Conservation (phyloP, 2,888 invertebrate genomes). For the Chrysodeixis includens region DNA sequence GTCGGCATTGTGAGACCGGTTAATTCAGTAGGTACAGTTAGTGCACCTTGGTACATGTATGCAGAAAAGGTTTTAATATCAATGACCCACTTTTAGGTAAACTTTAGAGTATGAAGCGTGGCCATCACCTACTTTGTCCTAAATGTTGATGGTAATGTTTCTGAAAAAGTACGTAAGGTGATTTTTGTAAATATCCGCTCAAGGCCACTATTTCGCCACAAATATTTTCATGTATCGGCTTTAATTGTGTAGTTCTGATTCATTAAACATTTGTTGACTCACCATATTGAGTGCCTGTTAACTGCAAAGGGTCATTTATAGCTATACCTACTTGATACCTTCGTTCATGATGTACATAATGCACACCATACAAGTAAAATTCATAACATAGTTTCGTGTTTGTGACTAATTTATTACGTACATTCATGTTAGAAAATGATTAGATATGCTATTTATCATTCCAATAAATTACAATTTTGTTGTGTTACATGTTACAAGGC, state of each 20-base stretch:
- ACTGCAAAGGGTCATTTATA: not conserved
- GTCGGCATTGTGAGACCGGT: too few relatives aligned
- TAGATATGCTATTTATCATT: not conserved
- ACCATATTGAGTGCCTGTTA: slow-evolving; percentile 7
- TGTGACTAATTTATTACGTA: slow-evolving; percentile 2
- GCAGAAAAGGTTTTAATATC: too few relatives aligned
- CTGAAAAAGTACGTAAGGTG: too few relatives aligned
- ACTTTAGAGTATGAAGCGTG: too few relatives aligned
- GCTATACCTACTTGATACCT: not conserved
- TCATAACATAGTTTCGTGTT: slow-evolving; percentile 1
- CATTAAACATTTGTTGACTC: slow-evolving; percentile 25
- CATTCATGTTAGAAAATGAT: slow-evolving; percentile 18
- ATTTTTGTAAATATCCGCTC: too few relatives aligned
- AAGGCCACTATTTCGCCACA: too few relatives aligned
- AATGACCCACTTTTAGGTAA: too few relatives aligned
- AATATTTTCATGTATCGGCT: not conserved
- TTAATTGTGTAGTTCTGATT: not conserved
- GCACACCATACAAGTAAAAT: slow-evolving; percentile 6
- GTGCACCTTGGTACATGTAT: too few relatives aligned
- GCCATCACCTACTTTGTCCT: too few relatives aligned
- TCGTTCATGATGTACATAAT: slow-evolving; percentile 19
- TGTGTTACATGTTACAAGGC: not conserved
- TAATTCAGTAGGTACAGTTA: too few relatives aligned
- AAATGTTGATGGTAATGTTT: too few relatives aligned
- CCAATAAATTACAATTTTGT: not conserved